phyloP scores from a whole-genome alignment of 2,888 invertebrate genomes.

The Drosophila diplacantha region DNA sequence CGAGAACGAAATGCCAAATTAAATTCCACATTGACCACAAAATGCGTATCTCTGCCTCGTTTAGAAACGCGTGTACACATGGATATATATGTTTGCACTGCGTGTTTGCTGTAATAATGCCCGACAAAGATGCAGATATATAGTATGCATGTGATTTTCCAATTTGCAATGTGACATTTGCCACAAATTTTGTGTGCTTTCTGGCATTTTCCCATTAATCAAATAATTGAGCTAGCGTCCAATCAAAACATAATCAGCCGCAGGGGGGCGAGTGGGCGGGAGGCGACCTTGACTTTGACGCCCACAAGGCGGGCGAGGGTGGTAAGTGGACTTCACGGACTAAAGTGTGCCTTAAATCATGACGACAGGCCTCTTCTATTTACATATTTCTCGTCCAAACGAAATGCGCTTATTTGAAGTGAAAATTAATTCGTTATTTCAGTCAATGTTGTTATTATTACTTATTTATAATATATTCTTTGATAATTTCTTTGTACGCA shows the following conservation, averaged over 20 bases:
- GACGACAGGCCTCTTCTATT: background rate
- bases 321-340: background rate
- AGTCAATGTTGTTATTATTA: background rate
- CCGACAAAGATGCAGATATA: constrained; percentile 9
- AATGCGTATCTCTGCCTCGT: constrained; percentile 6
- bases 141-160: constrained; percentile 21
- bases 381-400: background rate
- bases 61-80: background rate
- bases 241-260: constrained; percentile 25
- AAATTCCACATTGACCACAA: constrained; percentile 30
- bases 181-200: constrained; percentile 17
- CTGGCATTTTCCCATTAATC: constrained; percentile 28
- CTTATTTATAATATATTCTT: background rate
- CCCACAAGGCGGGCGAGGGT: background rate
- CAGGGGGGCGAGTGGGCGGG: constrained; percentile 4
- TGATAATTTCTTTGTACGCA: constrained; percentile 2
- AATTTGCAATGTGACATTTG: constrained; percentile 30
- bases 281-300: constrained; percentile 18
- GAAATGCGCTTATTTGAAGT: background rate
- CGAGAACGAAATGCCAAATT: constrained; percentile 24
- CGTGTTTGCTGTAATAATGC: constrained; percentile 6
- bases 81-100: background rate
- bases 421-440: background rate
- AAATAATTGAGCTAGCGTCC: constrained; percentile 13
- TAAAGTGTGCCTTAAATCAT: background rate